These are phyloP conservation scores for Atherinomorus stipes DNA, from an alignment of 2,113 vertebrate genomes.

Conservation along the genomic window DNA sequence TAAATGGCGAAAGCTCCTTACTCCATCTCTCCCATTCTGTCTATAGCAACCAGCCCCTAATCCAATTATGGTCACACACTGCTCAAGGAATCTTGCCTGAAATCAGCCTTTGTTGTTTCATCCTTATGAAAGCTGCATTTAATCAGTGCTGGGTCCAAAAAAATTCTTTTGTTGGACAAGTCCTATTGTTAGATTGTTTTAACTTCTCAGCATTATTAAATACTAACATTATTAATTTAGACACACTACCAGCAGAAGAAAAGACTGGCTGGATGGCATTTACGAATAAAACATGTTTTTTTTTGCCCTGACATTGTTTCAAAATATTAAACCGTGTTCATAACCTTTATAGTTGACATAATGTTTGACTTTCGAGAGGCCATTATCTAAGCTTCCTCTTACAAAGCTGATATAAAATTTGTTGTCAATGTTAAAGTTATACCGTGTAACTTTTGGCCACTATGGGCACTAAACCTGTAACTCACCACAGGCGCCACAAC, in stretches of 20 bases:
- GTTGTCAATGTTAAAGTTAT: too few relatives aligned
- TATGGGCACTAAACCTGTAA: too few relatives aligned
- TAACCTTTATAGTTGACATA: conserved; percentile 4
- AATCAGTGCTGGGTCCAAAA: conserved; percentile 32
- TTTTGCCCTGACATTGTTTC: background rate
- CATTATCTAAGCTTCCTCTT: too few relatives aligned
- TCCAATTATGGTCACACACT: conserved; percentile 68
- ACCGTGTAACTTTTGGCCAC: too few relatives aligned
- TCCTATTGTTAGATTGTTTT: conserved; percentile 23
- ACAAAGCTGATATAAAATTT: too few relatives aligned
- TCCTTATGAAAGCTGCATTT: conserved; percentile 47
- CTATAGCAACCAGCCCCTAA: conserved; percentile 61
- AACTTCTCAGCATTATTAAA: conserved; percentile 9
- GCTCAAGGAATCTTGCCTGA: conserved; percentile 60
- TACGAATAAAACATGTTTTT: background rate
- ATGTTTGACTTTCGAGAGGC: conserved; percentile 4
- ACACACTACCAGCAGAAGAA: background rate
- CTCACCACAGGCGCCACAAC: too few relatives aligned
- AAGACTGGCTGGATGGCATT: background rate
- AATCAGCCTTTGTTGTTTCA: conserved; percentile 61
- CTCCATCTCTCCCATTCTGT: conserved; percentile 56
- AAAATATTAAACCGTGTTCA: background rate
- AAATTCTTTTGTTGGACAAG: conserved; percentile 30
- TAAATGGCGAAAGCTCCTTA: conserved; percentile 65
- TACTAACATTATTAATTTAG: conserved; percentile 7